Evolutionary conservation across 2,797 vertebrate genomes (phyloP).

Genomic region (Melopsittacus undulatus): DNA sequence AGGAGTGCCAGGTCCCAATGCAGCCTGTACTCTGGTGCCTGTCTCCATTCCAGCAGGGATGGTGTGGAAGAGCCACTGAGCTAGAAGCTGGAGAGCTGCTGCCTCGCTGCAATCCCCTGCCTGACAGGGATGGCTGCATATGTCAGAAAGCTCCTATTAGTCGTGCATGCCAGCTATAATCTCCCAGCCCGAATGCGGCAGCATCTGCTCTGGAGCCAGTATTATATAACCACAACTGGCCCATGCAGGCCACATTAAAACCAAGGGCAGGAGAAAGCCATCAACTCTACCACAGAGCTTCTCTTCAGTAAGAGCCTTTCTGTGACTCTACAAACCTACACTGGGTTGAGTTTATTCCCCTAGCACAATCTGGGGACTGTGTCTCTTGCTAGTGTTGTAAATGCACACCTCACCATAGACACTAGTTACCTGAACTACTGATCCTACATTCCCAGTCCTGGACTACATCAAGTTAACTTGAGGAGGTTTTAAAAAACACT

Average conservation of each 20-base stretch:
- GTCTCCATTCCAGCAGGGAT: not conserved
- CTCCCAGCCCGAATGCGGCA: slow-evolving; percentile 28
- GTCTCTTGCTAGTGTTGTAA: not conserved
- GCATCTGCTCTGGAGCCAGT: slow-evolving; percentile 62
- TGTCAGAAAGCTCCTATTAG: slow-evolving; percentile 66
- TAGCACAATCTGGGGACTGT: not conserved
- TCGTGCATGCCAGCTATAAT: slow-evolving; percentile 66
- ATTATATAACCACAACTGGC: slow-evolving; percentile 68
- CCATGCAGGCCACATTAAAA: not conserved
- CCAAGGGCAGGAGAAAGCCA: not conserved
- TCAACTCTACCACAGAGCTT: not conserved
- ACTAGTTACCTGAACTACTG: not conserved
- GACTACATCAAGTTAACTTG: not conserved
- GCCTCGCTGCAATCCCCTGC: not conserved
- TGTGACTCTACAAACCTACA: not conserved
- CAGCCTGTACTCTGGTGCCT: rapidly evolving
- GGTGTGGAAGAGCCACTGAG: not conserved
- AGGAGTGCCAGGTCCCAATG: rapidly evolving
- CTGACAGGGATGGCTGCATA: slow-evolving; percentile 12
- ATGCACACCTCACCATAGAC: not conserved
- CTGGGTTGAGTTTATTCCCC: rapidly evolving
- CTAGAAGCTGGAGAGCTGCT: not conserved
- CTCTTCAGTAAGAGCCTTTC: not conserved
- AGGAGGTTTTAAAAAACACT: not conserved
- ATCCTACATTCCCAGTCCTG: not conserved